These are phyloP conservation scores for Macrotis lagotis DNA, from an alignment of 2,113 vertebrate species.

Conservation along the genomic window DNA sequence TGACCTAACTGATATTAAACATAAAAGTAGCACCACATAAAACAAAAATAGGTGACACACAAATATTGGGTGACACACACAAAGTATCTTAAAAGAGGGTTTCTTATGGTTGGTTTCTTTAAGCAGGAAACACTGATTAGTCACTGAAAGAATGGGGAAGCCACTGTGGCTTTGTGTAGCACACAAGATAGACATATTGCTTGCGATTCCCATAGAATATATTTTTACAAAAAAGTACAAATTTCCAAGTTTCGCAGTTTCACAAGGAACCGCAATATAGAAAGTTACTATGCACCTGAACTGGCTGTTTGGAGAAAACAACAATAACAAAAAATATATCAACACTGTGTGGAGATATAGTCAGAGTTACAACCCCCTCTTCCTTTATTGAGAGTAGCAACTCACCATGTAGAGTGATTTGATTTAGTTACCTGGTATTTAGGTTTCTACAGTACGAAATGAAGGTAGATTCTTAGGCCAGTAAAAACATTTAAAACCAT, in stretches of 20 bases:
- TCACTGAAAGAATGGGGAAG: slow-evolving; percentile 77
- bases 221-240: slow-evolving; percentile 87
- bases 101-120: slow-evolving; percentile 80
- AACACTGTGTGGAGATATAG: slow-evolving; percentile 86
- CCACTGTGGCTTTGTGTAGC: slow-evolving; percentile 80
- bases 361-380: slow-evolving; percentile 74
- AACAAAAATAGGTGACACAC: slow-evolving; percentile 75
- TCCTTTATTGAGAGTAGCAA: slow-evolving; percentile 70
- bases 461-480: slow-evolving; percentile 87
- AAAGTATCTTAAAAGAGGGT: slow-evolving; percentile 74
- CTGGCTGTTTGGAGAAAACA: slow-evolving; percentile 80
- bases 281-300: slow-evolving; percentile 87
- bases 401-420: slow-evolving; percentile 71
- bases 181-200: slow-evolving; percentile 86
- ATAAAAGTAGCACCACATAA: slow-evolving; percentile 86
- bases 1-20: slow-evolving; percentile 82
- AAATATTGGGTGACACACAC: slow-evolving; percentile 76
- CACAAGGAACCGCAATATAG: slow-evolving; percentile 84
- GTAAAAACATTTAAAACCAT: slow-evolving; percentile 85
- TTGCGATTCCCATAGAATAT: slow-evolving; percentile 84
- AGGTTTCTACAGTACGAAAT: slow-evolving; percentile 87
- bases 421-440: slow-evolving; percentile 84
- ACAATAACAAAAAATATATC: slow-evolving; percentile 46
- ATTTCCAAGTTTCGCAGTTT: slow-evolving; percentile 84
- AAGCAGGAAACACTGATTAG: slow-evolving; percentile 77